These are phyloP conservation scores for Drosophila recens DNA, from an alignment of 2,888 invertebrate species.

Conservation along the genomic window DNA sequence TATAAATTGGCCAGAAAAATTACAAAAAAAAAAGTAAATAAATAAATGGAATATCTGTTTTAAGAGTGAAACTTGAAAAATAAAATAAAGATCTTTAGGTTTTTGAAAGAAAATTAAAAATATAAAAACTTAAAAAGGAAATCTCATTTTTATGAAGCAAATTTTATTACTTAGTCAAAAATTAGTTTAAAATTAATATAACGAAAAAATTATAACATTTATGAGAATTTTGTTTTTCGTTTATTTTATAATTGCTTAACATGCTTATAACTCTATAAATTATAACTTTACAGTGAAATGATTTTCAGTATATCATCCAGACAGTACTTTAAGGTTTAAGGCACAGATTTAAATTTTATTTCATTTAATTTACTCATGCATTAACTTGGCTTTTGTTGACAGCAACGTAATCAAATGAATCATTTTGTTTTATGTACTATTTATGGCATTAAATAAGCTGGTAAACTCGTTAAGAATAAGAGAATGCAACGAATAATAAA, in stretches of 20 bases:
- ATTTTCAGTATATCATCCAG: not conserved
- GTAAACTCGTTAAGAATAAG: not conserved
- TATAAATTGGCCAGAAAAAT: conserved; percentile 21
- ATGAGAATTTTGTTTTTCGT: too few relatives aligned
- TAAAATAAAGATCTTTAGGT: not conserved
- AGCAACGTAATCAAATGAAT: not conserved
- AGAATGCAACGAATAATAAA: not conserved
- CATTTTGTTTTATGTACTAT: not conserved
- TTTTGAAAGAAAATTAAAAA: not conserved
- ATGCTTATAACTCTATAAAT: too few relatives aligned
- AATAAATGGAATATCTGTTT: not conserved
- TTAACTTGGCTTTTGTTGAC: not conserved
- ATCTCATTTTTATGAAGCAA: too few relatives aligned
- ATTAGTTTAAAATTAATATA: not conserved
- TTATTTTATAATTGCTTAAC: too few relatives aligned
- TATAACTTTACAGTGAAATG: not conserved
- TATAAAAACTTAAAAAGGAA: not conserved
- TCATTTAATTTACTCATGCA: not conserved
- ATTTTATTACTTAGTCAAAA: not conserved
- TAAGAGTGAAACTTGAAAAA: not conserved
- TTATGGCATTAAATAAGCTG: not conserved
- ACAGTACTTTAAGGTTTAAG: not conserved
- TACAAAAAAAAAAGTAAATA: not conserved
- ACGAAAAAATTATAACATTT: too few relatives aligned
- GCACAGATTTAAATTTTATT: not conserved